Evolutionary conservation across 2,797 vertebrate genomes (phyloP).

Genomic region (Tinamus major): DNA sequence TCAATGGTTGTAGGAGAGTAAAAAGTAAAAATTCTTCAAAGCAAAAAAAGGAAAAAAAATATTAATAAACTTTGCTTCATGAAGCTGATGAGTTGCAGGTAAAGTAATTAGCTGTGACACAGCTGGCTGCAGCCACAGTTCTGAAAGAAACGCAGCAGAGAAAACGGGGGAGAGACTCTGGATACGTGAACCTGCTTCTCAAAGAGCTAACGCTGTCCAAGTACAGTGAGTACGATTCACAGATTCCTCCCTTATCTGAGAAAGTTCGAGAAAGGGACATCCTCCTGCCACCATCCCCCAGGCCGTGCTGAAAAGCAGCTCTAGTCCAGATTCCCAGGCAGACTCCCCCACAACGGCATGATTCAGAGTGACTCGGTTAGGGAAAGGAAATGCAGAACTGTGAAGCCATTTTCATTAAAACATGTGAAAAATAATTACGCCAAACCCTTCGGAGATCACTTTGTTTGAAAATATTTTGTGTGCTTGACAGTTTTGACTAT

Average conservation of each 20-base stretch:
- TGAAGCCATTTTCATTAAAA: constrained; percentile 73
- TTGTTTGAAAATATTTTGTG: constrained; percentile 75
- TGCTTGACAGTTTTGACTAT: constrained; percentile 67
- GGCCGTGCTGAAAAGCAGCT: constrained; percentile 38
- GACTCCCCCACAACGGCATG: constrained; percentile 49
- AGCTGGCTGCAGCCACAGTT: background rate
- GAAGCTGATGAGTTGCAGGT: background rate
- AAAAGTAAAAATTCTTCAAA: background rate
- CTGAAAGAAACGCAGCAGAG: constrained; percentile 7
- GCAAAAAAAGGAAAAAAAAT: background rate
- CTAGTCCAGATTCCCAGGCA: constrained; percentile 38
- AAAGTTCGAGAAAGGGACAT: constrained; percentile 48
- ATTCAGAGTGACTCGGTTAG: constrained; percentile 63
- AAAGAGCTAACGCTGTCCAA: constrained; percentile 3
- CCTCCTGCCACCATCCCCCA: background rate
- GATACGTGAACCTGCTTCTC: constrained; percentile 20
- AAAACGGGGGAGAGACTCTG: background rate
- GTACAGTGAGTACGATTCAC: background rate
- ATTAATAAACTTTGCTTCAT: background rate
- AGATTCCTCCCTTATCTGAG: constrained; percentile 43
- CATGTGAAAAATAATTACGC: constrained; percentile 72
- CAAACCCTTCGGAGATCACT: constrained; percentile 68
- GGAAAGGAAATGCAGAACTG: constrained; percentile 52
- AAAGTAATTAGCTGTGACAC: constrained; percentile 11
- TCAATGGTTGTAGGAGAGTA: background rate